Base-by-base conservation (phyloP, 2,797 vertebrate genomes). In the Lepus townsendii region DNA sequence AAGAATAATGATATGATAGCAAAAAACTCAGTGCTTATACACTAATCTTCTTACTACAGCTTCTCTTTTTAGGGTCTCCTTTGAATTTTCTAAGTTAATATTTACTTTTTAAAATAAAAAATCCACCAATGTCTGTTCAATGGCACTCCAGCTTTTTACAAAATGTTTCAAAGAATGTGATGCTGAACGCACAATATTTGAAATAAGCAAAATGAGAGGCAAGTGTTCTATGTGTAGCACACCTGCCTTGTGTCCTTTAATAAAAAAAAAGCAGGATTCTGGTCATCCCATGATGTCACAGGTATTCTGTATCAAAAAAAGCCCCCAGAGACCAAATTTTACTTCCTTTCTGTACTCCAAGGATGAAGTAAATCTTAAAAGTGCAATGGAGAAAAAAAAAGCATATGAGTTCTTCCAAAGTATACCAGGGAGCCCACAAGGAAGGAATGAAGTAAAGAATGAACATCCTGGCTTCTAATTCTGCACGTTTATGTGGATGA, bases 301-400 rank as follows among this genome's bases (percentile, higher is more conserved):
- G 42, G 63, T 60, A 73, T 14, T 91, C 52, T 47, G 26, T 20
- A 83, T 16, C 42, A 9, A 5, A n/a, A 86, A 71, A 85, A 65
- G 60, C 87, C 83, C 80, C 95, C 11, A 65, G 3, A 88, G 90
- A 84, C 87, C 13, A 72, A 93, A 92, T 83, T 93, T 66, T 35
- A 91, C 90, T 96, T 97, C 90, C 93, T 96, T 78, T 95, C 83
- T 88, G 7, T 88, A 78, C 8, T 93, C 77, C 77, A 82, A 82
- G 92, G 73, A 85, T 14, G 72, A 96, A 96, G 96, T 95, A 95
- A 96, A 96, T 95, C 94, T 95, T 87, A 89, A 90, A 78, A 97
- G 91, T 78, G n/a, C 47, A 94, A 47, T 16, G 26, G 27, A 73
- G 71, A 35, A 35, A 35, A 35, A 35, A 35, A 35, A 35, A 35